Percentiles rank a stretch among this genome's conserved stretches.
Conservation (phyloP, 2,113 vertebrate species). For the Otolemur garnettii region DNA sequence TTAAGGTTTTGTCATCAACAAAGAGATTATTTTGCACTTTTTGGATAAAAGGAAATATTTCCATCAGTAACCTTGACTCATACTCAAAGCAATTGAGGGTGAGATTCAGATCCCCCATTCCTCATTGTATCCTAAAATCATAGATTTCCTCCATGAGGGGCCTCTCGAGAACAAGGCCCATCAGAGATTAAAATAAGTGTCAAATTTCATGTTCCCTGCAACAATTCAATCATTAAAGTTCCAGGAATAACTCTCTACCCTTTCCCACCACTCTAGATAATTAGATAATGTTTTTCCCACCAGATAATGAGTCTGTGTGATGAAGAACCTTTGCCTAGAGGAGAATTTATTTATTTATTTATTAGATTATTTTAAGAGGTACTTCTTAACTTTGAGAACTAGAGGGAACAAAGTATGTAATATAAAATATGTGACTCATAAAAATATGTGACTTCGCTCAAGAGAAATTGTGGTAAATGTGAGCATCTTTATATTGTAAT, state of each 20-base stretch:
- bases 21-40: slow-evolving; percentile 55
- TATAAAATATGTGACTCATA: slow-evolving; percentile 61
- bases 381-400: slow-evolving; percentile 67
- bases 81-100: not conserved
- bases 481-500: not conserved
- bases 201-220: slow-evolving; percentile 56
- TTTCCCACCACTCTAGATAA: not conserved
- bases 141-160: not conserved
- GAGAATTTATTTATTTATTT: slow-evolving; percentile 65
- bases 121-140: not conserved
- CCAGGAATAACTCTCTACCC: not conserved
- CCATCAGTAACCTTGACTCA: not conserved
- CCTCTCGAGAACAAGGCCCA: slow-evolving; percentile 6
- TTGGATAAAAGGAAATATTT: slow-evolving; percentile 46
- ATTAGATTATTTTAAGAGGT: slow-evolving; percentile 70
- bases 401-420: slow-evolving; percentile 43
- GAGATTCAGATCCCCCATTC: not conserved
- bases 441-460: slow-evolving; percentile 40
- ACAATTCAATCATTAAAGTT: slow-evolving; percentile 55
- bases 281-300: slow-evolving; percentile 27
- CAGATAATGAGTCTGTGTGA: slow-evolving; percentile 49
- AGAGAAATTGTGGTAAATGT: slow-evolving; percentile 34
- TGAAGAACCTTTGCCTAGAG: slow-evolving; percentile 40
- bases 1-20: slow-evolving; percentile 42
- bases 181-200: slow-evolving; percentile 54